Conservation (phyloP, 2,797 vertebrate genomes). For the Lycodopsis pacificus region DNA sequence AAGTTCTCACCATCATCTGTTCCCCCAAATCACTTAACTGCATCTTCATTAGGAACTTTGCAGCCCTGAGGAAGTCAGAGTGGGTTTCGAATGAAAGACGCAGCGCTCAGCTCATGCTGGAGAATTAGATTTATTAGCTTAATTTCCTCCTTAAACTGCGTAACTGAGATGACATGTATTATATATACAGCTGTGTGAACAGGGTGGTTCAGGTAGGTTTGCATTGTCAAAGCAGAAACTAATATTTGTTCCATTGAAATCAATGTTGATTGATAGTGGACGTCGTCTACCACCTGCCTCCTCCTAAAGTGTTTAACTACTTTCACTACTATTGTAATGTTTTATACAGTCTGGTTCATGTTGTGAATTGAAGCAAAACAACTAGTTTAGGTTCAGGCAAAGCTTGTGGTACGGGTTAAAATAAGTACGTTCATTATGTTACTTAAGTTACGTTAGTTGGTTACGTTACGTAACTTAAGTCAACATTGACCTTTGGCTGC, state of each 20-base stretch:
- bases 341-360: no score
- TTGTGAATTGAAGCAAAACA: no score
- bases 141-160: not conserved
- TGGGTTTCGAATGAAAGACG: not conserved
- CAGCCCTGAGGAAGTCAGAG: constrained; percentile 35
- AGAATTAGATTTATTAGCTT: not conserved
- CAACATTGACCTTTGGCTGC: not conserved
- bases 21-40: constrained; percentile 66
- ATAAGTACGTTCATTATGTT: not conserved
- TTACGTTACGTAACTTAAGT: not conserved
- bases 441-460: not conserved
- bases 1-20: constrained; percentile 72
- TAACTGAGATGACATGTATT: not conserved
- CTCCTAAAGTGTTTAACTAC: no score
- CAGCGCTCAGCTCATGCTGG: not conserved
- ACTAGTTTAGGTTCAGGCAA: no score
- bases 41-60: constrained; percentile 66
- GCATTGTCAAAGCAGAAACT: not conserved
- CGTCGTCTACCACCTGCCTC: not conserved
- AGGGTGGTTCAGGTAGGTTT: not conserved
- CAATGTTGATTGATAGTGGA: not conserved
- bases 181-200: not conserved
- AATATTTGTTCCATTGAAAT: not conserved
- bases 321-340: no score
- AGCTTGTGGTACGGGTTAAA: not conserved